Conservation (phyloP, 1,140 invertebrate species). For the Drosophila bocqueti region DNA sequence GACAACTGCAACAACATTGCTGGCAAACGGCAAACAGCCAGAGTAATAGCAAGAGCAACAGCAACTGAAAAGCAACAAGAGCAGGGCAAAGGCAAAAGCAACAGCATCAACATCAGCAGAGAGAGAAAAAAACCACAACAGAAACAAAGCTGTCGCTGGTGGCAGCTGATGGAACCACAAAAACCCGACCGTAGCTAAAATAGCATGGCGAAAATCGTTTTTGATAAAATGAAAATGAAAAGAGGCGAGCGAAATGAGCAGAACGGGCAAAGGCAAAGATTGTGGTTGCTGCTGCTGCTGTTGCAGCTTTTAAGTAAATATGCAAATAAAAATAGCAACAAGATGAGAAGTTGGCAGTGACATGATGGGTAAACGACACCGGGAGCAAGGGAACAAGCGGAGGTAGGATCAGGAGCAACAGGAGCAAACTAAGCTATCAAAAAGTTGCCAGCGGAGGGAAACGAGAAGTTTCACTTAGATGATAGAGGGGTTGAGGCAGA, state of each 20-base stretch:
- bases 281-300: constrained; percentile 42
- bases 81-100: constrained; percentile 25
- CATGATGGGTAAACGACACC: constrained; percentile 77
- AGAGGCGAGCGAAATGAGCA: constrained; percentile 58
- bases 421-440: constrained; percentile 31
- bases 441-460: constrained; percentile 30
- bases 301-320: constrained; percentile 74
- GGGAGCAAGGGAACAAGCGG: constrained; percentile 6
- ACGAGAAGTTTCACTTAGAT: constrained; percentile 48
- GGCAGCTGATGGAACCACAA: constrained; percentile 55
- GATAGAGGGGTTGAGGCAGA: neutral
- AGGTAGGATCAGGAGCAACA: constrained; percentile 4
- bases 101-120: constrained; percentile 13
- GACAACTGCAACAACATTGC: constrained; percentile 70
- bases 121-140: constrained; percentile 41
- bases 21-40: constrained; percentile 14
- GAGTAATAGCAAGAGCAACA: constrained; percentile 6
- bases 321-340: constrained; percentile 77
- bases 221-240: constrained; percentile 75
- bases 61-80: constrained; percentile 43
- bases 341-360: constrained; percentile 69
- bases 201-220: constrained; percentile 71
- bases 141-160: constrained; percentile 56
- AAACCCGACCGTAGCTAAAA: constrained; percentile 71
- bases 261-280: constrained; percentile 46